Conservation (phyloP, 2,888 invertebrate species). For the Drosophila borealis region DNA sequence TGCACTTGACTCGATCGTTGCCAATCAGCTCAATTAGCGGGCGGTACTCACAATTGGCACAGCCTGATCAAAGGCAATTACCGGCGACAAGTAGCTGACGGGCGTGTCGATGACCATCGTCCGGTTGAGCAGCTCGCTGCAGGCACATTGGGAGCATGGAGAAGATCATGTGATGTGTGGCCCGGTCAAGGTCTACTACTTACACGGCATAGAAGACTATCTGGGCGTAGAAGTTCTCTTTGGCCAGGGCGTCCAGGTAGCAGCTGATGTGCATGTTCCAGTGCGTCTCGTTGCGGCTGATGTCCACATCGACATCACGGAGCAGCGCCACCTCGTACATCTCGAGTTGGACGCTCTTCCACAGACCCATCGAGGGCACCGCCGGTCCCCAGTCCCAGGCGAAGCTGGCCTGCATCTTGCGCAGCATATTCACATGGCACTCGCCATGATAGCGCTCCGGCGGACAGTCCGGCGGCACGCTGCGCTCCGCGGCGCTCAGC, state of each 20-base stretch:
- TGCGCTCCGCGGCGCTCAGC: slow-evolving; percentile 46
- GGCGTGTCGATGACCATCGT: slow-evolving; percentile 68
- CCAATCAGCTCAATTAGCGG: slow-evolving; percentile 48
- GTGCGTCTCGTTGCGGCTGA: slow-evolving; percentile 74
- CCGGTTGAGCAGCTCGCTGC: slow-evolving; percentile 81
- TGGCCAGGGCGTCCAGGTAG: slow-evolving; percentile 84
- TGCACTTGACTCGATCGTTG: slow-evolving; percentile 47
- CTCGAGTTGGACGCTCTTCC: slow-evolving; percentile 89
- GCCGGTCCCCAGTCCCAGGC: slow-evolving; percentile 99
- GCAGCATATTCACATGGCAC: slow-evolving; percentile 95
- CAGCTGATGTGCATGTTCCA: slow-evolving; percentile 86
- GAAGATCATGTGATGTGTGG: background rate
- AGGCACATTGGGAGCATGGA: slow-evolving; percentile 12
- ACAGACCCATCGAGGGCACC: slow-evolving; percentile 96
- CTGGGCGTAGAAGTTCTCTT: slow-evolving; percentile 78
- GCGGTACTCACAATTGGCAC: slow-evolving; percentile 79
- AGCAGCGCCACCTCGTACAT: slow-evolving; percentile 88
- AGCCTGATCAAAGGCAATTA: slow-evolving; percentile 80
- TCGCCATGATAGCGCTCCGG: slow-evolving; percentile 93
- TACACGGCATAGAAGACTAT: slow-evolving; percentile 83
- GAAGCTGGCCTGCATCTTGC: slow-evolving; percentile 98
- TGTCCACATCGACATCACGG: slow-evolving; percentile 86
- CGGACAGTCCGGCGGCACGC: slow-evolving; percentile 91
- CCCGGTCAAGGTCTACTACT: slow-evolving; percentile 39
- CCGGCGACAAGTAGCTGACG: slow-evolving; percentile 73